phyloP scores from a whole-genome alignment of 2,888 invertebrate genomes.

The Thymelicus acteon region DNA sequence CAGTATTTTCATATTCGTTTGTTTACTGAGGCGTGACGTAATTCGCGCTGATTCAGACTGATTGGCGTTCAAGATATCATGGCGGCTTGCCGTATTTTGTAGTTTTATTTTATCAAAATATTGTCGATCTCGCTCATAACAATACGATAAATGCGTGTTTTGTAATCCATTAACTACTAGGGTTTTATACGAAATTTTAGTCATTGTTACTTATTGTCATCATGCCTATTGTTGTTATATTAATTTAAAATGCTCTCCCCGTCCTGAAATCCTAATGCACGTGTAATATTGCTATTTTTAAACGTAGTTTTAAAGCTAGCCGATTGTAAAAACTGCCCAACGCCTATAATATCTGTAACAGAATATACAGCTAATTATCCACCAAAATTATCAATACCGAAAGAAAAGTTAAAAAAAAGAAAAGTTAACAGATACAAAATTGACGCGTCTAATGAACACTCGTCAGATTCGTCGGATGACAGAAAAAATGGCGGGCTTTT shows the following conservation, averaged over 20 bases:
- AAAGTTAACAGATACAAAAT: slow-evolving; percentile 38
- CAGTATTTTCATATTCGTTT: no score
- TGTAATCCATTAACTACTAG: no score
- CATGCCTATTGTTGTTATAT: no score
- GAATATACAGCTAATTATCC: slow-evolving; percentile 56
- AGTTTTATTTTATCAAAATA: no score
- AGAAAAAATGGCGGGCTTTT: slow-evolving; percentile 52
- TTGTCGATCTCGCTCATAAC: no score
- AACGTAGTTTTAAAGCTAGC: slow-evolving; percentile 44
- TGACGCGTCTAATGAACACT: slow-evolving; percentile 59
- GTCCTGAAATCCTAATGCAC: slow-evolving; percentile 1
- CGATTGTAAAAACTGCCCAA: slow-evolving; percentile 54
- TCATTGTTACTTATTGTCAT: no score
- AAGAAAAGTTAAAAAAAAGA: slow-evolving; percentile 34
- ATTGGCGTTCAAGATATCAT: no score
- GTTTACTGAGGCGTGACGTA: no score
- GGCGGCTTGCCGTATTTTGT: no score
- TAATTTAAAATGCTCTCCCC: slow-evolving; percentile 49
- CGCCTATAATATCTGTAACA: slow-evolving; percentile 59
- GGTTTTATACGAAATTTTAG: no score
- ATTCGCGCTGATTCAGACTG: no score
- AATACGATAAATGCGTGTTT: no score
- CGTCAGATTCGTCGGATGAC: slow-evolving; percentile 54
- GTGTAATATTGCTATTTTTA: slow-evolving; percentile 29
- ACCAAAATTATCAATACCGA: slow-evolving; percentile 28